Conservation (phyloP, 1,140 invertebrate genomes). For the Cydia fagiglandana region DNA sequence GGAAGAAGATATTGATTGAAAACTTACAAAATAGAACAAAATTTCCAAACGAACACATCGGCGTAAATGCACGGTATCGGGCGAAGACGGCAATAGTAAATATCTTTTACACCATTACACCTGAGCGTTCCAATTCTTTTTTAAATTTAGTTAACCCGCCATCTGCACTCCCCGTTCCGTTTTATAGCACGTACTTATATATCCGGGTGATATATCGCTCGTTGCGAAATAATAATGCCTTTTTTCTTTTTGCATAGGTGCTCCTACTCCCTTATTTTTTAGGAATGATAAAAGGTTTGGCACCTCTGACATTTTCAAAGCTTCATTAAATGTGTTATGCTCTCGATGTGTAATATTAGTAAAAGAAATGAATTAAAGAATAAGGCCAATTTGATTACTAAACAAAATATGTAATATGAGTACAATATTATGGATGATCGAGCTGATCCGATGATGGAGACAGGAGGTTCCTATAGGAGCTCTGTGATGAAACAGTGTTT, state of each 20-base stretch:
- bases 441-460: no score
- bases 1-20: no score
- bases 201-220: conserved; percentile 10
- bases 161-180: conserved; percentile 43
- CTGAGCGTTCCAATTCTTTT: conserved; percentile 40
- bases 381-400: no score
- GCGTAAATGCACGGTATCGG: conserved; percentile 15
- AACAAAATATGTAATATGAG: no score
- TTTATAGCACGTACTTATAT: conserved; percentile 34
- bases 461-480: no score
- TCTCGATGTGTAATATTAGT: no score
- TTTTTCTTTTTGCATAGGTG: background rate
- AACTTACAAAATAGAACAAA: background rate
- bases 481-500: no score
- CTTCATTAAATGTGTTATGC: background rate
- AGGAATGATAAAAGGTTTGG: background rate
- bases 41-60: background rate
- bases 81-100: conserved; percentile 45
- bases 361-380: no score
- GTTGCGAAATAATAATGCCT: background rate
- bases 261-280: no score
- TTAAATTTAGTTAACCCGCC: conserved; percentile 54
- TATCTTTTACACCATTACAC: conserved; percentile 48
- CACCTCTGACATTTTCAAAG: background rate
- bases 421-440: no score